Evolutionary conservation across 2,113 vertebrate species (phyloP), one percentile per base, ranked within the genome.

Genomic region (Stictonetta naevosa): DNA sequence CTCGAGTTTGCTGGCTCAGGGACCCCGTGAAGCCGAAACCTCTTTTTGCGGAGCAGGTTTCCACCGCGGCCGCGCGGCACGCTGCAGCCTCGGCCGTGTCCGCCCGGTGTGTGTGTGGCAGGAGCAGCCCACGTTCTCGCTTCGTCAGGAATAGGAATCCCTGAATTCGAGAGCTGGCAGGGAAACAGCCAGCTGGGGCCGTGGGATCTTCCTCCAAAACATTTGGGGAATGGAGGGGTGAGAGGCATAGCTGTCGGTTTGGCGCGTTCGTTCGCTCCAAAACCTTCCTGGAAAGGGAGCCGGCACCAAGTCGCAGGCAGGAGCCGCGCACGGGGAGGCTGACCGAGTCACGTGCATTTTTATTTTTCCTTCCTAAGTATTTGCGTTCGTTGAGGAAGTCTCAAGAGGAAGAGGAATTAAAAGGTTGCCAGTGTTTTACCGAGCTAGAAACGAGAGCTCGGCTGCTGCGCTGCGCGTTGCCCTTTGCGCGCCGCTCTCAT

Each of bases 381-480:
- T 69, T 87, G 93, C 94, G 82, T 91, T 94, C 74, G 38, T 89
- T 59, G 56, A 82, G 95, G 95, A 95, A 93, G 81, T 91, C 62
- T 71, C 81, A 92, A 95, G 86, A 92, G 93, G 93, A 96, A 95
- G 87, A 93, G 84, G 81, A 91, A 91, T 89, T 50, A 85, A 86
- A 89, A 78, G 58, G 81, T 34, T 91, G 77, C 84, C 78, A 36
- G 48, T 44, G 34, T 86, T 94, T 93, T 86, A 36, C 69, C 53
- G 52, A 48, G 46, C 58, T 87, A 79, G 86, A 78, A 63, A 71
- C 17, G 84, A 92, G 86, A 71, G 55, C 34, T 80, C 33, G 3
- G 73, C 6, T 5, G 1, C 77, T 4, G 73, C 80, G 80, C 76
- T 83, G 86, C 3, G 2, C 2, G 0, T 31, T 88, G 55, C n/a